Evolutionary conservation across 2,113 vertebrate genomes (phyloP), one percentile per base, ranked within the genome.

Genomic region (Tupaia tana): DNA sequence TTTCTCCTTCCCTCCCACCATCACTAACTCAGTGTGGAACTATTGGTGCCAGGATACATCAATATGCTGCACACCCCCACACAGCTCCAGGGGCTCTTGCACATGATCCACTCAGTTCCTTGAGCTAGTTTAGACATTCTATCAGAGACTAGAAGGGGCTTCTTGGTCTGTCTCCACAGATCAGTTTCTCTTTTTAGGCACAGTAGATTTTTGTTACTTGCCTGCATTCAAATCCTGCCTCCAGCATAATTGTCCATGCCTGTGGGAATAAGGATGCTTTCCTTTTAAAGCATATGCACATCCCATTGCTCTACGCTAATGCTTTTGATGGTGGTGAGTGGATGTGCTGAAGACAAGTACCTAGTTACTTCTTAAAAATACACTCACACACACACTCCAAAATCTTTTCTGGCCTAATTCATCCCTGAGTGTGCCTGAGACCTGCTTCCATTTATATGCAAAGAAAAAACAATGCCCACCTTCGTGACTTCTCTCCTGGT

Each of bases 271-370:
- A 78, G 24, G 69, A 77, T 31, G 43, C 34, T 78, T 69, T 95
- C 79, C 78, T 66, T 92, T 34, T 80, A 56, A 92, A 64, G 79
- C 29, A 9, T 8, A n/a, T 4, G 4, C 8, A 63, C 69, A 63
- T 95, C 86, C 93, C 86, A 63, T 74, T 34, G 34, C 69, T 81
- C 77, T 84, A 78, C 71, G n/a, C 12, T 85, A 64, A 89, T 81
- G 81, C 78, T 80, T 86, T 89, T 34, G 80, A 52, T 75, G 85
- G n/a, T 58, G 16, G 75, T 31, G 34, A 91, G 31, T 56, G 14
- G 71, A 31, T 3, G 1, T 43, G 11, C 15, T 73, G 54, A 91
- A 87, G 84, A 89, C 67, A 84, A 87, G 27, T 61, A 63, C 52
- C 63, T 77, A 91, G 80, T 59, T n/a, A 43, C 63, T 54, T 95